Conservation (phyloP, 2,113 vertebrate genomes). For the Erpornis zantholeuca region DNA sequence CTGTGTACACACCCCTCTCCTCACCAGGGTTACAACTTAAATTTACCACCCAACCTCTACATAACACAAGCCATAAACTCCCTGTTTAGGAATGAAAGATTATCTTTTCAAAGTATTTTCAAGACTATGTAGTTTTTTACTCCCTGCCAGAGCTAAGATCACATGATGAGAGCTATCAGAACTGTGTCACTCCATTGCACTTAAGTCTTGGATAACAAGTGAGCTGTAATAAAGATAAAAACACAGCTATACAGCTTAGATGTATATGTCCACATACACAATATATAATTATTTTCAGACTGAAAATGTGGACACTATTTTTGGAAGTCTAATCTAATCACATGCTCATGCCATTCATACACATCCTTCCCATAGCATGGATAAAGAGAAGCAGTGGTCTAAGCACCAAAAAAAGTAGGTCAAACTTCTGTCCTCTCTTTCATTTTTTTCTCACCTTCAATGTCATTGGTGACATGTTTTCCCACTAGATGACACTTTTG, state of each 20-base stretch:
- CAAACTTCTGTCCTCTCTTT: neutral
- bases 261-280: neutral
- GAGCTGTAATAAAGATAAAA: neutral
- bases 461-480: neutral
- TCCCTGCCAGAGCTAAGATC: neutral
- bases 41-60: neutral
- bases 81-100: neutral
- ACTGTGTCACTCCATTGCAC: neutral
- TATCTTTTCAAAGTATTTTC: neutral
- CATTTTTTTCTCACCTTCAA: neutral
- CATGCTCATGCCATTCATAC: neutral
- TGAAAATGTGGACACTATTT: neutral
- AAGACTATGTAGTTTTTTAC: neutral
- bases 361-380: neutral
- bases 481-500: neutral
- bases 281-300: neutral
- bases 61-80: neutral
- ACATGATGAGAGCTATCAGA: neutral
- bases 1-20: neutral
- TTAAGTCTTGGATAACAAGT: neutral
- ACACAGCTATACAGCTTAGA: neutral
- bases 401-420: neutral
- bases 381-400: neutral
- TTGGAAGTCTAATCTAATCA: conserved; percentile 26
- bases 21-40: neutral